phyloP scores from a whole-genome alignment of 2,888 invertebrate genomes.

The Apotomis turbidana region DNA sequence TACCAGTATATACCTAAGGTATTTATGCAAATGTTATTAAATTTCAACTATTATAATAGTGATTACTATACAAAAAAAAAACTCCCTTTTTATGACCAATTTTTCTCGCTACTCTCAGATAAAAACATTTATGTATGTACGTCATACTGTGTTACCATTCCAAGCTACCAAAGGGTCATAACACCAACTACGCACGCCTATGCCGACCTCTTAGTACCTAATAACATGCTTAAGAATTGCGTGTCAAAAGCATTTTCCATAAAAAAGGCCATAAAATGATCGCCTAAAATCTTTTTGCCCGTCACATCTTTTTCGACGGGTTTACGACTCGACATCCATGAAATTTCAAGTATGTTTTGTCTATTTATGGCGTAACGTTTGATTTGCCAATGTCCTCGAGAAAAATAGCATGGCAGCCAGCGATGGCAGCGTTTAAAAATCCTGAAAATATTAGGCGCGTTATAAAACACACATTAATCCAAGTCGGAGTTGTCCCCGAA shows the following conservation, averaged over 20 bases:
- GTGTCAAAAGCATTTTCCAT: constrained; percentile 38
- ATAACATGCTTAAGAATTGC: constrained; percentile 31
- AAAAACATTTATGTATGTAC: too few species aligned
- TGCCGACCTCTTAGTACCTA: constrained; percentile 22
- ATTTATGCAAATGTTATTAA: too few species aligned
- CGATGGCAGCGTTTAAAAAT: too few species aligned
- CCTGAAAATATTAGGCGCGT: too few species aligned
- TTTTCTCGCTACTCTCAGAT: too few species aligned
- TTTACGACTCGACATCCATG: constrained; percentile 34
- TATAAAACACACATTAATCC: too few species aligned
- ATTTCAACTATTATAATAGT: too few species aligned
- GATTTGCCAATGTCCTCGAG: background rate
- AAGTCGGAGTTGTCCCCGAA: too few species aligned
- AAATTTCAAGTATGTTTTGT: constrained; percentile 37
- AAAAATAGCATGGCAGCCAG: too few species aligned
- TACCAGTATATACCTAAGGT: too few species aligned
- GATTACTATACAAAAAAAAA: too few species aligned
- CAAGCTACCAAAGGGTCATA: background rate
- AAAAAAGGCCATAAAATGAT: constrained; percentile 37
- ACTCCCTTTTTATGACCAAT: too few species aligned
- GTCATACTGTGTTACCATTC: background rate
- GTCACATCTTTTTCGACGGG: constrained; percentile 31
- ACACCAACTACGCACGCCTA: background rate
- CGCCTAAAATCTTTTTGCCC: constrained; percentile 35
- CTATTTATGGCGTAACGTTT: constrained; percentile 29